phyloP scores from a whole-genome alignment of 2,888 invertebrate genomes.

The Sympetrum striolatum region DNA sequence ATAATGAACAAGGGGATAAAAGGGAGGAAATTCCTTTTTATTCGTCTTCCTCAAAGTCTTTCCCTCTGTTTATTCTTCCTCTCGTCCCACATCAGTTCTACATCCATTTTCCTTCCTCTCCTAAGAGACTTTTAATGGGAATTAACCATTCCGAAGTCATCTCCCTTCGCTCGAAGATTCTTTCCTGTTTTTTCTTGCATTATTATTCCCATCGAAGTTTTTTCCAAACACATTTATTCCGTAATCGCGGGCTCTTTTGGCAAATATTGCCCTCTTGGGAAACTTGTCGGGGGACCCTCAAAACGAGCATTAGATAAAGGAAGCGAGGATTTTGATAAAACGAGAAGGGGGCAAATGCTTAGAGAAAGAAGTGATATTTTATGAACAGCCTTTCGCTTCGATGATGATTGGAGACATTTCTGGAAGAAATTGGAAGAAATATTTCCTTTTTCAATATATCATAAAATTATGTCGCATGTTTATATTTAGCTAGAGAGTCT shows the following conservation, averaged over 20 bases:
- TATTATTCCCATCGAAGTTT: not conserved
- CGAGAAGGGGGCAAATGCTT: not conserved
- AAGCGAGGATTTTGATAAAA: not conserved
- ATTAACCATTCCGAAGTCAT: not conserved
- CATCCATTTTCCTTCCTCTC: not conserved
- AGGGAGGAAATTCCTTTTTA: not conserved
- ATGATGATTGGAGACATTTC: too few species aligned
- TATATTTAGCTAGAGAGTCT: too few species aligned
- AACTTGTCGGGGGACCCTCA: not conserved
- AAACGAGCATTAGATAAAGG: not conserved
- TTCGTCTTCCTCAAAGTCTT: not conserved
- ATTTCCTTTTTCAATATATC: too few species aligned
- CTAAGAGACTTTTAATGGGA: not conserved
- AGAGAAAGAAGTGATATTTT: too few species aligned
- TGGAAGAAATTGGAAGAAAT: too few species aligned
- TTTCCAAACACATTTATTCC: not conserved
- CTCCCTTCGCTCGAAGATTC: not conserved
- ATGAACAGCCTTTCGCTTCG: too few species aligned
- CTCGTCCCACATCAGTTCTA: not conserved
- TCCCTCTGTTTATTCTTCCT: not conserved
- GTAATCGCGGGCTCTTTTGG: not conserved
- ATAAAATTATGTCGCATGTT: too few species aligned
- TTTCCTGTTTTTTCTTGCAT: not conserved
- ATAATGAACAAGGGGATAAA: not conserved
- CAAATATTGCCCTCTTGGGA: constrained; percentile 4